Evolutionary conservation across 2,113 vertebrate species (phyloP).

Genomic region (Columba livia): DNA sequence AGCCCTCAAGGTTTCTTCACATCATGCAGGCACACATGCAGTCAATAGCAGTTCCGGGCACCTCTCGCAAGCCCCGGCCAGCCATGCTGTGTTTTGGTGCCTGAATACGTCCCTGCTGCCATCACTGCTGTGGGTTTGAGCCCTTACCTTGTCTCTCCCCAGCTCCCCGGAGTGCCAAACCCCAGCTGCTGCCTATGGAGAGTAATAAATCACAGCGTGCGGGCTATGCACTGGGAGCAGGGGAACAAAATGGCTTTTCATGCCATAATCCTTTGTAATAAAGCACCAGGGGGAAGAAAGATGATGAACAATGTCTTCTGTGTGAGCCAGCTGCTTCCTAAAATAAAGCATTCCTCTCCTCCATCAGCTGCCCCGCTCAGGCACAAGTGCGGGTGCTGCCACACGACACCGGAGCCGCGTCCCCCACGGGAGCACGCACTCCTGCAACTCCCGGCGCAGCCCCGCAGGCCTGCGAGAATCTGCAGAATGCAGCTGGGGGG

Average conservation of each 20-base stretch:
- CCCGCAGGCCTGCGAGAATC: not conserved
- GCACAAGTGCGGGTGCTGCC: not conserved
- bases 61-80: not conserved
- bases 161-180: not conserved
- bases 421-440: not conserved
- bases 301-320: constrained; percentile 37
- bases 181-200: not conserved
- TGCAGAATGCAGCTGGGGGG: not conserved
- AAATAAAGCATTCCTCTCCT: not conserved
- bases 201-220: not conserved
- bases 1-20: not conserved
- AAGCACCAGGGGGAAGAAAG: constrained; percentile 6
- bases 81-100: fast-evolving
- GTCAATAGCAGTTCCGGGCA: not conserved
- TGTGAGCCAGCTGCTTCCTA: constrained; percentile 60
- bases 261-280: constrained; percentile 51
- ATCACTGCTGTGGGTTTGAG: not conserved
- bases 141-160: not conserved
- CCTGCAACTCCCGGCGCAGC: not conserved
- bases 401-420: not conserved
- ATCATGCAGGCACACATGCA: fast-evolving
- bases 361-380: not conserved
- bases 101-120: not conserved
- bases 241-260: constrained; percentile 59
- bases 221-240: not conserved